Base-by-base conservation (phyloP, 2,113 vertebrate genomes). In the Coptodon rendalli region DNA sequence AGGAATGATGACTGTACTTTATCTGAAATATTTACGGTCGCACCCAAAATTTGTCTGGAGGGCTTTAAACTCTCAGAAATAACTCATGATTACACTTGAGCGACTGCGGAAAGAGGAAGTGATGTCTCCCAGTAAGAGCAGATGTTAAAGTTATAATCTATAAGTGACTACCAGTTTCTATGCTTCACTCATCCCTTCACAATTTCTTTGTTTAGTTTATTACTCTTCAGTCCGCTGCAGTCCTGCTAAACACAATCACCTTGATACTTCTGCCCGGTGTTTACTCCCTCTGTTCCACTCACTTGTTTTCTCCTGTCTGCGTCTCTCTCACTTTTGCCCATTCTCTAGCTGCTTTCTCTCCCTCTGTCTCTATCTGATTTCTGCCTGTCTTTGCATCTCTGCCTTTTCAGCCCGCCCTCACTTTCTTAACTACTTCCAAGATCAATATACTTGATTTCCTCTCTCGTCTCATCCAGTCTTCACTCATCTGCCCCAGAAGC, bases 381-480 rank as follows among this genome's bases (percentile, higher is more conserved):
- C 80, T 43, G 52, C 80, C 43, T 56, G 48, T 38, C 54, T 68
- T 61, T 84, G 29, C 81, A 84, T 57, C 9, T 27, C 83, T 83
- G 43, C 38, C 68, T 89, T 80, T 85, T 89, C 50, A 86, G 48
- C 83, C 78, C 19, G 6, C 45, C 68, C 83, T 85, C 29, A 89
- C 84, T 88, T 89, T 91, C 81, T 91, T 82, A 85, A 76, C 87
- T 90, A 88, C 85, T 85, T 87, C 87, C 40, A 71, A 19, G 91
- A 94, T 91, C 89, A 90, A 93, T 92, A 90, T 68, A 78, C 84
- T 91, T 84, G 80, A 91, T 92, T 90, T 87, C 45, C 50, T 48
- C 66, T 84, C 57, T 53, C 5, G 3, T 81, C 78, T 84, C 87
- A 85, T 85, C 84, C 84, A 83, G 85, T 90, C 83, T 87, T 88